Evolutionary conservation across 2,888 invertebrate genomes (phyloP).

Genomic region (Himalopsyche kuldschensis): DNA sequence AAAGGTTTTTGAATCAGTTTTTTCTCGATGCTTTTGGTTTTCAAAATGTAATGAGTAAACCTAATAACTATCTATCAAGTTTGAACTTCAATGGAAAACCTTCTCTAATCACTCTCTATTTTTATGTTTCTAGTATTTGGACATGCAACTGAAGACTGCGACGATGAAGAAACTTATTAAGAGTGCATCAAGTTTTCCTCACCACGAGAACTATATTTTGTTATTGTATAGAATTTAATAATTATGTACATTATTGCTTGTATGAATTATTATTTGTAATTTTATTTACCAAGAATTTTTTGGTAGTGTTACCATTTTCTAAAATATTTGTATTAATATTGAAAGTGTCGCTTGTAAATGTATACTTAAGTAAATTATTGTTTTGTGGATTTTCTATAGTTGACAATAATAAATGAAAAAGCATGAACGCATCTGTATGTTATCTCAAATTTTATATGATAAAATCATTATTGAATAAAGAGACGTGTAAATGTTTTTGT

Average conservation of each 20-base stretch:
- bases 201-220: background rate
- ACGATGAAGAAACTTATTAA: conserved; percentile 83
- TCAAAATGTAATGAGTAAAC: too few species aligned
- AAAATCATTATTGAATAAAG: background rate
- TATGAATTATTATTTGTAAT: background rate
- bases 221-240: conserved; percentile 38
- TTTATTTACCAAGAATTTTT: background rate
- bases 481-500: background rate
- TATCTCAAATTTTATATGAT: background rate
- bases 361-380: background rate
- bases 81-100: background rate
- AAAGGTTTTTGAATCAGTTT: too few species aligned
- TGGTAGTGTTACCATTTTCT: conserved; percentile 14
- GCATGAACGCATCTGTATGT: background rate
- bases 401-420: background rate
- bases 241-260: conserved; percentile 42
- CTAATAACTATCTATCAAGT: too few species aligned
- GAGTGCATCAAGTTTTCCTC: background rate
- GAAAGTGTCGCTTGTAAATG: background rate
- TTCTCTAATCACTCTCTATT: conserved; percentile 18
- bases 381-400: background rate
- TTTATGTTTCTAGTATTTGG: conserved; percentile 77
- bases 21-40: too few species aligned
- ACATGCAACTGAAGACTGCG: conserved; percentile 83
- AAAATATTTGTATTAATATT: background rate